Conservation (phyloP, 2,888 invertebrate species). For the Heteromyza rotundicornis region DNA sequence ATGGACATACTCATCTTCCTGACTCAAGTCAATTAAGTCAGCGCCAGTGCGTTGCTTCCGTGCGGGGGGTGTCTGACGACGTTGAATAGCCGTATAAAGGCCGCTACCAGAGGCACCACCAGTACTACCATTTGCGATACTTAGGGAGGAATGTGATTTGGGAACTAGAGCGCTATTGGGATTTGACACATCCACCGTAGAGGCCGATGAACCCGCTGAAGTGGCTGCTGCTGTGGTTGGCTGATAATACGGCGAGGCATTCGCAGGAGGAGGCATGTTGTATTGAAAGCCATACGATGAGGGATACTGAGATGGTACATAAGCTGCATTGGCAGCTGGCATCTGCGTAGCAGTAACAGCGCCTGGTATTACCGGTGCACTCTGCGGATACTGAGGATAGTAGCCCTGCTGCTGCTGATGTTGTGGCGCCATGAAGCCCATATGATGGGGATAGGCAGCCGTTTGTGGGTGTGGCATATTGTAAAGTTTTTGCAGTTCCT, state of each 20-base stretch:
- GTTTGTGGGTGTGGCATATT: constrained; percentile 41
- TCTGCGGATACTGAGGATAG: constrained; percentile 17
- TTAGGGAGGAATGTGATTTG: not conserved
- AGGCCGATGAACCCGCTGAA: not conserved
- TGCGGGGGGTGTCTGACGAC: constrained; percentile 36
- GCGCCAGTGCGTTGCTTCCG: constrained; percentile 42
- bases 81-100: not conserved
- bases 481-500: constrained; percentile 58
- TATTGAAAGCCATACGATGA: constrained; percentile 44
- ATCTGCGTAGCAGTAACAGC: constrained; percentile 32
- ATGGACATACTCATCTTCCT: constrained; percentile 56
- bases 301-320: constrained; percentile 45
- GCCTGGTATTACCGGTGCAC: constrained; percentile 20
- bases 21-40: constrained; percentile 59
- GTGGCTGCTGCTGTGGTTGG: constrained; percentile 19
- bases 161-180: not conserved
- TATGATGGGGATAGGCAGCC: constrained; percentile 13
- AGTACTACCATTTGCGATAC: constrained; percentile 20
- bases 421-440: constrained; percentile 10
- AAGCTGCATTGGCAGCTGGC: constrained; percentile 44
- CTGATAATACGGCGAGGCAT: constrained; percentile 7
- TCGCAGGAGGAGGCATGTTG: constrained; percentile 3
- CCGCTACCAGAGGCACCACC: constrained; percentile 12
- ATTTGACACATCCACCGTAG: not conserved
- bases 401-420: not conserved